Evolutionary conservation across 2,797 vertebrate genomes (phyloP), one percentile per base, ranked within the genome.

Genomic region (Macroramphosus scolopax): DNA sequence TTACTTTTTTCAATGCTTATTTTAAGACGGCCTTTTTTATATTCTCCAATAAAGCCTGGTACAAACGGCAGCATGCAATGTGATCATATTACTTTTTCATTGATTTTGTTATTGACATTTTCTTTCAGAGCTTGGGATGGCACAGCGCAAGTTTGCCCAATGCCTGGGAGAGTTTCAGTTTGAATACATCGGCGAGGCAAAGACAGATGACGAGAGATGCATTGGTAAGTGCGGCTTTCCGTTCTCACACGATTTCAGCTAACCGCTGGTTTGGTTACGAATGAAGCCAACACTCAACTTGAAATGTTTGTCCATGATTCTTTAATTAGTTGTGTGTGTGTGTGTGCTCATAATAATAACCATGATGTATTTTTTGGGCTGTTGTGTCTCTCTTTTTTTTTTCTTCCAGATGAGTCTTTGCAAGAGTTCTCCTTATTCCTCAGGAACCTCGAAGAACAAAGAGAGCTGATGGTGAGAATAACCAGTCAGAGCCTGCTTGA

Each of bases 171-270:
- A 98, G 50, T 99, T 99, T 63, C 94, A 94, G 39, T 99, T 98
- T 58, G 96, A 98, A 73, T 99, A 96, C 72, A 95, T 99, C 1
- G 97, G 97, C 0, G 97, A 99, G 49, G 97, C 95, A 1, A 95
- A 98, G 89, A 99, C 97, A 0, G 95, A 99, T 1, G 97, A 99
- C 25, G 97, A 99, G 61, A 92, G 85, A 52, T 97, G 92, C 46
- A 95, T 98, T 32, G 97, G 97, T 99, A 82, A 68, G 93, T 84
- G 34, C 37, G 42, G 48, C 10, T 68, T 65, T 20, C 11, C 2
- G 17, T 20, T 9, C 7, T 43, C 32, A 12, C 34, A 1, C 32
- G 28, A 48, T 10, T 8, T 15, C 55, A 35, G 24, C 39, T 63
- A 74, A 82, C 50, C 45, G 35, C 59, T 16, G 6, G 16, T 39